These are phyloP conservation scores for Blastomussa wellsi DNA, from an alignment of 92 coral and sea anemone species.

Conservation along the genomic window DNA sequence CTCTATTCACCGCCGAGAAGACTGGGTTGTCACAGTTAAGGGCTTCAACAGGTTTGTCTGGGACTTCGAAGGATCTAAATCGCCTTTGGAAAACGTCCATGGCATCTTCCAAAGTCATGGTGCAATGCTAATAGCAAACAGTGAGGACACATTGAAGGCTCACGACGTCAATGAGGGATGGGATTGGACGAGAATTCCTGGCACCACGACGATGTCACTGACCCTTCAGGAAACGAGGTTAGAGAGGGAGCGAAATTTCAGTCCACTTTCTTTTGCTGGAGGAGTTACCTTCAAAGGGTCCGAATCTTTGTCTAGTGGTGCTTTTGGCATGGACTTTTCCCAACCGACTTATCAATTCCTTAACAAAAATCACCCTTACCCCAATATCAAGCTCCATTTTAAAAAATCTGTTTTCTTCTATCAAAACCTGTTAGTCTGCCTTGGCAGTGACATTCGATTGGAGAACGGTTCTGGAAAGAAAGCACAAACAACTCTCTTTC, in stretches of 20 bases:
- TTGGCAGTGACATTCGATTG: slow-evolving; percentile 63
- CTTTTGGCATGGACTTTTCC: slow-evolving; percentile 55
- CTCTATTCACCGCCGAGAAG: slow-evolving; percentile 52
- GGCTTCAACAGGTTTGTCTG: slow-evolving; percentile 23
- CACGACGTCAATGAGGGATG: slow-evolving; percentile 25
- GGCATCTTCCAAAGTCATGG: slow-evolving; percentile 41
- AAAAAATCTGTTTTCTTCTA: slow-evolving; percentile 70
- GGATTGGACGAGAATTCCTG: slow-evolving; percentile 46
- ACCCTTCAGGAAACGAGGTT: slow-evolving; percentile 8
- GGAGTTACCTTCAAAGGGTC: slow-evolving; percentile 48
- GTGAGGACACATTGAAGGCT: slow-evolving; percentile 31
- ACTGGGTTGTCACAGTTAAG: slow-evolving; percentile 36
- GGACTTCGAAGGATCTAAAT: slow-evolving; percentile 7
- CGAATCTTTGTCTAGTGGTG: slow-evolving; percentile 42
- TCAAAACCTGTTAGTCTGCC: slow-evolving; percentile 58
- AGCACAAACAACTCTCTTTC: slow-evolving; percentile 74
- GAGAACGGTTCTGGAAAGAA: slow-evolving; percentile 23
- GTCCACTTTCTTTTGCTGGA: slow-evolving; percentile 55
- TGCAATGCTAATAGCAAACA: slow-evolving; percentile 31
- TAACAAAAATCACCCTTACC: slow-evolving; percentile 1
- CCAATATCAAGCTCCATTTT: slow-evolving; percentile 38
- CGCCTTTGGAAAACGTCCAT: neutral
- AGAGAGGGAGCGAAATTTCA: slow-evolving; percentile 32
- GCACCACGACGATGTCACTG: slow-evolving; percentile 25
- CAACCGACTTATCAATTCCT: slow-evolving; percentile 46